These are phyloP conservation scores for Xylocopa sonorina DNA, from an alignment of 1,140 invertebrate genomes.

Conservation along the genomic window DNA sequence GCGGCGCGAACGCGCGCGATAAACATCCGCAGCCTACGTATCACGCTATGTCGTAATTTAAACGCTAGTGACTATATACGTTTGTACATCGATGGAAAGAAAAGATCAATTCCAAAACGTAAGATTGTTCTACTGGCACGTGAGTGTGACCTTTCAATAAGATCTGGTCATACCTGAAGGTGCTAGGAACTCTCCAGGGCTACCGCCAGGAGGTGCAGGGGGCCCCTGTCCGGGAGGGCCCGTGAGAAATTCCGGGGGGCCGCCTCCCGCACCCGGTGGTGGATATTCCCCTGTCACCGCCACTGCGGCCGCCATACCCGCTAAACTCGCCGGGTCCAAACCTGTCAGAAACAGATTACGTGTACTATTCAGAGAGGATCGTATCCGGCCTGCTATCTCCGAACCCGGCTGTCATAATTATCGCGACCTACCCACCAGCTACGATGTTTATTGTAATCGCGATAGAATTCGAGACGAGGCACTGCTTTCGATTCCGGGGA, in stretches of 20 bases:
- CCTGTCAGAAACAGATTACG: conserved; percentile 84
- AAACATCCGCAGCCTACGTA: too few relatives aligned
- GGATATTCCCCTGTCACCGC: conserved; percentile 85
- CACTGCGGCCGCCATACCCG: conserved; percentile 86
- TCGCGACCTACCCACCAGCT: conserved; percentile 65
- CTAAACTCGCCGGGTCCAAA: conserved; percentile 85
- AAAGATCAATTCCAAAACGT: too few relatives aligned
- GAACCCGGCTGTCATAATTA: conserved; percentile 73
- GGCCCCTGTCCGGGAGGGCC: conserved; percentile 84
- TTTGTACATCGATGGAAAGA: background rate
- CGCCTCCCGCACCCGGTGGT: conserved; percentile 84
- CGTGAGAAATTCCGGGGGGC: conserved; percentile 83
- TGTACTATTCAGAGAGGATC: conserved; percentile 76
- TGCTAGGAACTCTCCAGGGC: conserved; percentile 80
- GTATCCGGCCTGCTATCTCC: conserved; percentile 75
- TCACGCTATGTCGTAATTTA: background rate
- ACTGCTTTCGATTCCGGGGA: conserved; percentile 13
- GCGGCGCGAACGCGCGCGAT: too few relatives aligned
- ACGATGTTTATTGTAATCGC: conserved; percentile 63
- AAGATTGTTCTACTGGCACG: background rate
- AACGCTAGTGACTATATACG: background rate
- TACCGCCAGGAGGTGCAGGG: conserved; percentile 81
- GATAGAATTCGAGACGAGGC: conserved; percentile 44
- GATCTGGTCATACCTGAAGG: conserved; percentile 77
- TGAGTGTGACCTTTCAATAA: conserved; percentile 38